Conservation (phyloP, 2,888 invertebrate genomes). For the Megamerina dolium region DNA sequence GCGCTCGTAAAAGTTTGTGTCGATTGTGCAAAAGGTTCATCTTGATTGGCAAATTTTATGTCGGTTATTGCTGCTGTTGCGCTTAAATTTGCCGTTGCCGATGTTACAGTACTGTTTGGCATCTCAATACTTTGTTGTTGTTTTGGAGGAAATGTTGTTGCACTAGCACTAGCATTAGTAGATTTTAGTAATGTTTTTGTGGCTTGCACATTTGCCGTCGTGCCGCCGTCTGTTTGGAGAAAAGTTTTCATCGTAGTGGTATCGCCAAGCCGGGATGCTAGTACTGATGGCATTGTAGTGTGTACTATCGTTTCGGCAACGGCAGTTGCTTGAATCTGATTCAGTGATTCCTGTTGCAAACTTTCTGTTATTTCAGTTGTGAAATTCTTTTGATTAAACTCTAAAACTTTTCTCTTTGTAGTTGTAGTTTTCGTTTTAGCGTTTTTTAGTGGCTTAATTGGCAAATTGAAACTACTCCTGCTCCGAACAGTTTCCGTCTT, state of each 20-base stretch:
- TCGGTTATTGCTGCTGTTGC: slow-evolving; percentile 26
- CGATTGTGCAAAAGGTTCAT: slow-evolving; percentile 4
- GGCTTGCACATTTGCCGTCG: slow-evolving; percentile 21
- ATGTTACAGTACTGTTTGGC: slow-evolving; percentile 3
- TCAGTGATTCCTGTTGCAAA: too few species aligned
- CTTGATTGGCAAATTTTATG: too few species aligned
- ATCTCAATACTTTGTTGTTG: slow-evolving; percentile 4
- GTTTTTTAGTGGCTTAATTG: too few species aligned
- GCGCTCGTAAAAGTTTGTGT: slow-evolving; percentile 4
- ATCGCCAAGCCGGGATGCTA: slow-evolving; percentile 10
- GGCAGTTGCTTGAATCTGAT: slow-evolving; percentile 16
- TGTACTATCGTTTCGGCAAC: slow-evolving; percentile 7
- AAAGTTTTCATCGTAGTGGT: slow-evolving; percentile 23
- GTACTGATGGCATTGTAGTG: slow-evolving; percentile 9
- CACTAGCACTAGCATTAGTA: slow-evolving; percentile 19
- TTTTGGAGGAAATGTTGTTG: slow-evolving; percentile 9
- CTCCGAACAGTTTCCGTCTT: too few species aligned
- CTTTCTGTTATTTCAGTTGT: slow-evolving; percentile 9
- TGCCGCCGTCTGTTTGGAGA: slow-evolving; percentile 7
- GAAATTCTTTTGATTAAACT: slow-evolving; percentile 14
- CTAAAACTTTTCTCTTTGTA: slow-evolving; percentile 11
- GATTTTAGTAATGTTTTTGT: slow-evolving; percentile 33
- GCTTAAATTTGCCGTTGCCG: slow-evolving; percentile 13
- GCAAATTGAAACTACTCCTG: slow-evolving; percentile 20
- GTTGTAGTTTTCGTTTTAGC: neutral